Evolutionary conservation across 2,113 vertebrate genomes (phyloP), one percentile per base, ranked within the genome.

Genomic region (Neodon shergylaensis): DNA sequence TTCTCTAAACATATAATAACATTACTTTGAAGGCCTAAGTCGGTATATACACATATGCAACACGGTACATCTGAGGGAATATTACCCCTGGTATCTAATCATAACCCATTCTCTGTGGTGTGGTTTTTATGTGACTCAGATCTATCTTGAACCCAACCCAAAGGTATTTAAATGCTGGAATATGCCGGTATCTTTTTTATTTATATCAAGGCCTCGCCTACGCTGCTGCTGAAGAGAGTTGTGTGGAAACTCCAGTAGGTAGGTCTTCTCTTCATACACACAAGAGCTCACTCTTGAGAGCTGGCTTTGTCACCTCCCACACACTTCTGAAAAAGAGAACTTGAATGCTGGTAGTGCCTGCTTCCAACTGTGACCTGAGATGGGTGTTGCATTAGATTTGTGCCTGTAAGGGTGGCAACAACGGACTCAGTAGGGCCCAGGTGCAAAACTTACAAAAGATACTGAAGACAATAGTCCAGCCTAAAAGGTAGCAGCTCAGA

Each of bases 1-100:
- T 94, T 96, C 63, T 72, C 97, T 97, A 95, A 92, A 97, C 91
- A 74, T 94, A 90, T 91, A 98, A 95, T 66, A 4, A 0, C 6
- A 1, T 68, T 72, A 82, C 94, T 98, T 95, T 95, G 82, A 97
- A 92, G 72, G 76, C 52, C 73, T 28, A 52, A 96, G 94, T 96
- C 92, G 36, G 89, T 94, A 72, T 91, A 7, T 42, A 42, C 12
- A 49, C 8, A 88, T 5, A 58, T 3, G 33, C 39, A 93, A 92
- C 85, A 61, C 28, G 65, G 63, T 68, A 78, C 44, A 66, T n/a
- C 5, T 74, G 66, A 84, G 10, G 17, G 49, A 36, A 21, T 66
- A 58, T 6, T 70, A 72, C 47, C 21, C 54, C 92, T 17, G 14
- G 24, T 91, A 88, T 65, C 58, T 72, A 76, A 86, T 88, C 68